Evolutionary conservation across 2,888 invertebrate genomes (phyloP), one percentile per base, ranked within the genome.

Genomic region (Ennomos quercinarius): DNA sequence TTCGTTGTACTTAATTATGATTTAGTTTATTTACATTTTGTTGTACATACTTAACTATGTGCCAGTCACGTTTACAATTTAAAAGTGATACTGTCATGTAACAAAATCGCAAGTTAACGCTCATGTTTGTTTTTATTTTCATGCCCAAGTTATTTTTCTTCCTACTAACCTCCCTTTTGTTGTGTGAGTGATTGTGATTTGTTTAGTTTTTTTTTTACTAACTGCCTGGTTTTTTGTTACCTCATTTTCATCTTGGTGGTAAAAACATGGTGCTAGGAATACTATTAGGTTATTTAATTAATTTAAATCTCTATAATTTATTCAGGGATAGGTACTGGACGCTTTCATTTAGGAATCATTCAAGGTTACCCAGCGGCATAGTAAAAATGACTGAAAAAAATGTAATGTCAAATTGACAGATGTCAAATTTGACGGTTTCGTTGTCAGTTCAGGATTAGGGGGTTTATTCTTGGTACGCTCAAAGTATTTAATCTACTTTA

Each of bases 211-310:
- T 76, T 76, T 76, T 73, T 76, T 83, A 91, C 90, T 91, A 90
- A 90, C 87, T 78, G 85, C 87, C 83, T 55, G 43, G 43, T 51
- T 77, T 70, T 71, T 67, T 74, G 71, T 76, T 69, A 54, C 67
- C 70, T 71, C 72, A 76, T 78, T 68, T 74, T 74, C 77, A 74
- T 79, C 70, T 76, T 80, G 78, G 83, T 85, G 86, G 87, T 81
- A 80, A 86, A 85, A 79, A 80, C 77, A 78, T 77, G 91, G 90
- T 90, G 89, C 91, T 91, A 89, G 79, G 75, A 78, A 76, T 70
- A 72, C 61, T 52, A 46, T 10, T 60, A 65, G 57, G 38, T 42
- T 59, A 50, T 10, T 43, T 50, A 48, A 38, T 67, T 71, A 71
- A 71, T 65, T 67, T 69, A 61, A 71, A 67, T 67, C 49, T 49